Conservation (phyloP, 2,113 vertebrate genomes). For the Pachyramphus minor region DNA sequence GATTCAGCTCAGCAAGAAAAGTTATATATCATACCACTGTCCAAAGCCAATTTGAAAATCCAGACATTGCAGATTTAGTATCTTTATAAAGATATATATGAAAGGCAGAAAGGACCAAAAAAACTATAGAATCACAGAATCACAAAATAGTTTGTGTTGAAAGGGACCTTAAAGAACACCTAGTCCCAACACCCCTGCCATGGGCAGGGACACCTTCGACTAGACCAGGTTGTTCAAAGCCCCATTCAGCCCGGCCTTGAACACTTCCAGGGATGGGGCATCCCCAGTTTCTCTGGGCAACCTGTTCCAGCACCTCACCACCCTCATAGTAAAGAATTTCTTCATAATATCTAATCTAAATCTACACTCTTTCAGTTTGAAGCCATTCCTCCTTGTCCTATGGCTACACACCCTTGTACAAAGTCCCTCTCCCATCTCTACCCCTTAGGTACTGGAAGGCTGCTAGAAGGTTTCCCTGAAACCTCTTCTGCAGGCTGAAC, state of each 20-base stretch:
- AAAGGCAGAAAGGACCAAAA: not conserved
- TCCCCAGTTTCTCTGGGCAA: not conserved
- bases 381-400: not conserved
- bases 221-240: not conserved
- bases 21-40: not conserved
- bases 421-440: not conserved
- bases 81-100: not conserved
- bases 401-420: not conserved
- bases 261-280: not conserved
- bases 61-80: not conserved
- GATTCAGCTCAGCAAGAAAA: not conserved
- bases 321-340: not conserved
- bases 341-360: not conserved
- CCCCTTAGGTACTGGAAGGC: not conserved
- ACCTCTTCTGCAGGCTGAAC: not conserved
- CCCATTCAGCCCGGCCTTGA: not conserved
- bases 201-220: not conserved
- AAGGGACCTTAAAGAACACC: not conserved
- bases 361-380: not conserved
- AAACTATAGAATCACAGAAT: not conserved
- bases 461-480: not conserved
- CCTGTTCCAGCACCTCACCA: not conserved
- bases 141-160: not conserved
- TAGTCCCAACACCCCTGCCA: not conserved
- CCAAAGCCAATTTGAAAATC: not conserved